Base-by-base conservation (phyloP, 2,888 invertebrate species). In the Cryptocheilus praepositus region DNA sequence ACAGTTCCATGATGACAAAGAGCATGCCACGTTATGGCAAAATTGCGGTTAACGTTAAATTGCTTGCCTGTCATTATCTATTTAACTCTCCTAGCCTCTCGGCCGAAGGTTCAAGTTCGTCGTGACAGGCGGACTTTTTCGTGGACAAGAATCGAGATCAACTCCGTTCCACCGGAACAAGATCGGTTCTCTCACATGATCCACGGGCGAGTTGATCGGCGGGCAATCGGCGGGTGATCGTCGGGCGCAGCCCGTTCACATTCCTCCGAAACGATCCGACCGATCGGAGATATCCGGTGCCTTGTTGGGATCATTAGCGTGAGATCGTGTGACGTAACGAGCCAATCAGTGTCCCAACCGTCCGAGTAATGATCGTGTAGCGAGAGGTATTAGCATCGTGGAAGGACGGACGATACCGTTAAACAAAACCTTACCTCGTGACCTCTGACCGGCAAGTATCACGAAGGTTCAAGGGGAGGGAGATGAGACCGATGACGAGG, bases 261-360 rank as follows among this genome's bases (percentile, higher is more conserved):
- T 83, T 82, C 83, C 80, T 46, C 74, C 81, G 74, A 81, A 83
- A 80, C 71, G 74, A 81, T 74, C 77, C 59, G 45, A 45, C 19
- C 70, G 83, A 86, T 84, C 79, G 73, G 57, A 83, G 83, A 85
- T 85, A 84, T 86, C 84, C 83, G 84, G 81, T 83, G 79, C 80
- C 85, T 85, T 85, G 83, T 81, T 81, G 83, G 82, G 82, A 84
- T 87, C 87, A 87, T 87, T 87, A 87, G 86, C 79, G 82, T 83
- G 81, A 85, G 85, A 86, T 86, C 83, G 83, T 83, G 84, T 87
- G 86, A 87, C 87, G 85, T 86, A 86, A 87, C 83, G 85, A 84
- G 77, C 82, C 83, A 81, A 85, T 85, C 85, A 80, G 81, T 84
- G 83, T 84, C 83, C 75, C 79, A 76, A 67, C 77, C 80, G 79